phyloP scores from a whole-genome alignment of 2,113 vertebrate genomes.

The Pollachius pollachius region DNA sequence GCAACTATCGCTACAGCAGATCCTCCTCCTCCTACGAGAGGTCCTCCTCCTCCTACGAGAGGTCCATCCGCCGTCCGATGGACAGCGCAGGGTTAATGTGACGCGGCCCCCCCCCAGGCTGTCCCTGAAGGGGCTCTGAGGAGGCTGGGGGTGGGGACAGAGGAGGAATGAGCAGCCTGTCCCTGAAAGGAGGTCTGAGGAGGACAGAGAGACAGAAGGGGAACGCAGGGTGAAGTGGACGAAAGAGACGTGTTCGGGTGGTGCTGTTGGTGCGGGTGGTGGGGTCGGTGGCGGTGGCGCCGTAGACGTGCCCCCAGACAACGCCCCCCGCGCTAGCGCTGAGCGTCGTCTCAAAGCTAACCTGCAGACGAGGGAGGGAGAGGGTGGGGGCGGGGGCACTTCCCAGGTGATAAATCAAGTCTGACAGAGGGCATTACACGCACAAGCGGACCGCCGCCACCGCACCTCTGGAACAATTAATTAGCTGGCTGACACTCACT shows the following conservation, averaged over 20 bases:
- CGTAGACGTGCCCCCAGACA: neutral
- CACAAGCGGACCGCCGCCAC: constrained; percentile 57
- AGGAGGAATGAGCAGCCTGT: too few relatives aligned
- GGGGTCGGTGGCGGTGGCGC: neutral
- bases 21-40: too few relatives aligned
- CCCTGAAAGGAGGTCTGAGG: too few relatives aligned
- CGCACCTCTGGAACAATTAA: constrained; percentile 67
- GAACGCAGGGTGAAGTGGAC: constrained; percentile 3
- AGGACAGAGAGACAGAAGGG: neutral
- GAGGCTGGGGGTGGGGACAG: too few relatives aligned
- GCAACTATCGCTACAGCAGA: constrained; percentile 4
- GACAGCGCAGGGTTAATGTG: constrained; percentile 28
- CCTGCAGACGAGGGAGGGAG: constrained; percentile 6
- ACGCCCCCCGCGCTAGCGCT: constrained; percentile 13
- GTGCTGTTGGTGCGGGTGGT: constrained; percentile 7
- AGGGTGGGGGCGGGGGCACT: constrained; percentile 37
- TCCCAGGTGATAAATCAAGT: constrained; percentile 67
- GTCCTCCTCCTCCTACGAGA: too few relatives aligned
- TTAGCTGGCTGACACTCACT: constrained; percentile 73
- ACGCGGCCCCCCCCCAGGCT: constrained; percentile 47
- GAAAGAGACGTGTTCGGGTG: too few relatives aligned
- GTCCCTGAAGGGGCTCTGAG: too few relatives aligned
- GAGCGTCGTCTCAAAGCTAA: constrained; percentile 1
- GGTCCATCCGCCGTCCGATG: too few relatives aligned
- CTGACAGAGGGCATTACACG: constrained; percentile 65